phyloP scores from a whole-genome alignment of 2,113 vertebrate genomes.

The Monopterus albus region DNA sequence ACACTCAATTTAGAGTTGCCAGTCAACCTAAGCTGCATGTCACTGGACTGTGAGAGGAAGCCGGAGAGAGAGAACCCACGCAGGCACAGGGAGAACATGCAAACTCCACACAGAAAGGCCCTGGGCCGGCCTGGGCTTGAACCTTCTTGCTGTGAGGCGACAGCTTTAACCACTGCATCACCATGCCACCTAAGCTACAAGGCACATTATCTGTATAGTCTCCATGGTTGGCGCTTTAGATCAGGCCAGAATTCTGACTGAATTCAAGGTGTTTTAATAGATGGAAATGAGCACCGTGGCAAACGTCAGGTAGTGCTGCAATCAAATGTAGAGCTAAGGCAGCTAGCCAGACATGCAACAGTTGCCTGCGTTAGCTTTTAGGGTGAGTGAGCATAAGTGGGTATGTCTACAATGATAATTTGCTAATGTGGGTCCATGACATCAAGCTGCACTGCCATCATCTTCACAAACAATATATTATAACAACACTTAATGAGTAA shows the following conservation, averaged over 20 bases:
- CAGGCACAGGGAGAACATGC: no score
- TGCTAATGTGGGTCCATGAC: not conserved
- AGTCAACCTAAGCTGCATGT: no score
- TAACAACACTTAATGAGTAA: no score
- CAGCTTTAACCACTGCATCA: no score
- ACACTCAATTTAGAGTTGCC: no score
- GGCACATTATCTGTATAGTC: not conserved
- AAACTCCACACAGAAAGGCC: no score
- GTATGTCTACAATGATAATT: not conserved
- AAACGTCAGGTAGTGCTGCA: not conserved
- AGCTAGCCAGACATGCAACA: not conserved
- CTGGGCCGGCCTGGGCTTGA: no score
- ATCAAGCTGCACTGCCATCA: not conserved
- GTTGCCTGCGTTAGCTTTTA: not conserved
- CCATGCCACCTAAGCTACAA: not conserved
- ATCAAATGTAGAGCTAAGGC: not conserved
- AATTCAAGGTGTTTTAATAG: not conserved
- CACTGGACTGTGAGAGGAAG: no score
- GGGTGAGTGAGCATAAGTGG: not conserved
- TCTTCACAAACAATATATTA: not conserved
- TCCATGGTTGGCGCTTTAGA: not conserved
- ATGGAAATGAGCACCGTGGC: not conserved
- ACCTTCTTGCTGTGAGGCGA: no score
- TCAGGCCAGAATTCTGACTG: not conserved
- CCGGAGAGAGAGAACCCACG: no score